Evolutionary conservation across 2,797 vertebrate genomes (phyloP).

Genomic region (Diglossa cyanea): DNA sequence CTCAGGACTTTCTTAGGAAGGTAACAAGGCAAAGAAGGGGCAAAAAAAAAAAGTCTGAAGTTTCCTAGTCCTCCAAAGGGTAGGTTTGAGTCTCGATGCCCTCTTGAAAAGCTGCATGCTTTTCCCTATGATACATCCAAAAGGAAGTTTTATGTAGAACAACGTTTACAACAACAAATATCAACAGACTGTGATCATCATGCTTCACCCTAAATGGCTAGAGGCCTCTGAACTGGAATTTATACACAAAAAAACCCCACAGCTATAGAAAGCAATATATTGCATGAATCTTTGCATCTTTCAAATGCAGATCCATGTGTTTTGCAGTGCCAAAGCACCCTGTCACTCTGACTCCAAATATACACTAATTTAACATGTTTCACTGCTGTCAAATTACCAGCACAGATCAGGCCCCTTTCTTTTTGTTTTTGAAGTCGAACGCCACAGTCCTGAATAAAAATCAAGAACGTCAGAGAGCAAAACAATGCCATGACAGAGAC

Average conservation of each 20-base stretch:
- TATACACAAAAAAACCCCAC: neutral
- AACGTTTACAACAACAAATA: neutral
- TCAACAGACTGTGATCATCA: neutral
- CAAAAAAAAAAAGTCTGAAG: neutral
- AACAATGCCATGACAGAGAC: neutral
- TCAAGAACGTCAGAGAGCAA: neutral
- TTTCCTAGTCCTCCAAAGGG: neutral
- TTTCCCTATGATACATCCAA: neutral
- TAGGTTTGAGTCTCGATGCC: neutral
- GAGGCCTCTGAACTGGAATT: neutral
- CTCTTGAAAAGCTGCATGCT: neutral
- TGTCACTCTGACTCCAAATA: neutral
- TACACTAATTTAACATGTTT: neutral
- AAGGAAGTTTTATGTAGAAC: neutral
- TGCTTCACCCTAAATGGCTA: constrained; percentile 2
- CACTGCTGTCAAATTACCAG: neutral
- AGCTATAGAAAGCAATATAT: neutral
- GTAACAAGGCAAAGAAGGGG: neutral
- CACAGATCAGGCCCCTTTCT: neutral
- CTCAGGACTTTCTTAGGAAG: neutral
- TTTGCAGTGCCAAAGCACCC: neutral
- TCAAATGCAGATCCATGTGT: neutral
- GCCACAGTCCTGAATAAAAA: neutral
- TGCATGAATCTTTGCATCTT: neutral
- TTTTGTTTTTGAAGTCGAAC: neutral